phyloP scores from a whole-genome alignment of 2,113 vertebrate species.

The Neotoma lepida region DNA sequence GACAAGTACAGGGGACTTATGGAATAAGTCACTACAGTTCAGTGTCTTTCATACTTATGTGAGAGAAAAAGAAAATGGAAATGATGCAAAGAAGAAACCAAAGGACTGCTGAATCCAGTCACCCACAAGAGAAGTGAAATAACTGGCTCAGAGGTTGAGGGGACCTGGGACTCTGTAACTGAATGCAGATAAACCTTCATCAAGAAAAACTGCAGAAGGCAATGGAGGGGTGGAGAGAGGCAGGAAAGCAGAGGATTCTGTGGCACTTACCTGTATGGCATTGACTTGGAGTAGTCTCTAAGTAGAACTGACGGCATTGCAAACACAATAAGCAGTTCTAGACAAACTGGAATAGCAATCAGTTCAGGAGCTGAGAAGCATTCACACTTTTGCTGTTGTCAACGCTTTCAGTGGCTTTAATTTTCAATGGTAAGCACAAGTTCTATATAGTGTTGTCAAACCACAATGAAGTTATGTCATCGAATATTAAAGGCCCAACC shows the following conservation, averaged over 20 bases:
- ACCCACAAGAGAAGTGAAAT: conserved; percentile 73
- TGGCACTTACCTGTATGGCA: conserved; percentile 83
- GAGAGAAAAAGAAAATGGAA: conserved; percentile 44
- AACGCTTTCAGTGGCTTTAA: conserved; percentile 90
- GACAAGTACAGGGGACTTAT: neutral
- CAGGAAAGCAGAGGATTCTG: conserved; percentile 77
- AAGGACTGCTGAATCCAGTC: conserved; percentile 58
- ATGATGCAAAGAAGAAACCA: conserved; percentile 33
- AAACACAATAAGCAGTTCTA: conserved; percentile 91
- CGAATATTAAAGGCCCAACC: conserved; percentile 89
- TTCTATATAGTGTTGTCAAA: conserved; percentile 89
- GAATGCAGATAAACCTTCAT: conserved; percentile 75
- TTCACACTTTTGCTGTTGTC: conserved; percentile 90
- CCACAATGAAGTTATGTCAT: conserved; percentile 90
- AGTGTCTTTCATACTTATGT: neutral
- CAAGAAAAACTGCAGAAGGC: conserved; percentile 40
- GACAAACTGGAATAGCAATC: conserved; percentile 91
- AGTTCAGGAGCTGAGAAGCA: conserved; percentile 86
- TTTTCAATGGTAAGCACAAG: conserved; percentile 91
- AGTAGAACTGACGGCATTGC: conserved; percentile 90
- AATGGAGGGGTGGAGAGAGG: conserved; percentile 65
- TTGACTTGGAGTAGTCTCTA: conserved; percentile 85
- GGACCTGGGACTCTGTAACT: conserved; percentile 42
- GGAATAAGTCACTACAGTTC: conserved; percentile 22
- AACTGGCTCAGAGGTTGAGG: conserved; percentile 71